These are phyloP conservation scores for Drosophila anceps DNA, from an alignment of 2,888 invertebrate species.

Conservation along the genomic window DNA sequence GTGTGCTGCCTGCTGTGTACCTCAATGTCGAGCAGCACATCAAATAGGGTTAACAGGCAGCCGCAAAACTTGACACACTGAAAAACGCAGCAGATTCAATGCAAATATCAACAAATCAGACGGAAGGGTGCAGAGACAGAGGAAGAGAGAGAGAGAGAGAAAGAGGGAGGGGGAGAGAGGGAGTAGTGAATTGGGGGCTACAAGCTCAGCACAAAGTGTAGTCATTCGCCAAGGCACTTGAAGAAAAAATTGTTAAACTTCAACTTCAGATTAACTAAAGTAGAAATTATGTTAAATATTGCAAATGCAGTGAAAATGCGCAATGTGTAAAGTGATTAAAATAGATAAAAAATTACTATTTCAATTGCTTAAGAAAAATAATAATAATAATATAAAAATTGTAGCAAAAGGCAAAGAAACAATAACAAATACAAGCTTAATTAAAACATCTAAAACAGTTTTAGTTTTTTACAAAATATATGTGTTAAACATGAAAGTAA, in stretches of 20 bases:
- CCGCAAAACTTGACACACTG: constrained; percentile 71
- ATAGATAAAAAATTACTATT: too few relatives aligned
- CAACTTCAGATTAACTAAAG: background rate
- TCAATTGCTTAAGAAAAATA: too few relatives aligned
- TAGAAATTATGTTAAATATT: background rate
- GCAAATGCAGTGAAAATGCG: background rate
- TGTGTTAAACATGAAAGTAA: too few relatives aligned
- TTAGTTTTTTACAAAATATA: too few relatives aligned
- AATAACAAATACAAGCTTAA: too few relatives aligned
- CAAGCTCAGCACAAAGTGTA: constrained; percentile 3
- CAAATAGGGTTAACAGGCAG: constrained; percentile 72
- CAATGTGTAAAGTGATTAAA: too few relatives aligned
- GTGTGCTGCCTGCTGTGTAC: constrained; percentile 22
- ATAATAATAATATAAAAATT: too few relatives aligned
- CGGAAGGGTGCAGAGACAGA: background rate
- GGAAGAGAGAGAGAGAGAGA: background rate
- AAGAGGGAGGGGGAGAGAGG: background rate
- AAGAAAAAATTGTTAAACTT: background rate
- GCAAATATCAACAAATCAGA: constrained; percentile 78
- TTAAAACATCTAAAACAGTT: too few relatives aligned
- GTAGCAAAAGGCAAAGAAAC: too few relatives aligned
- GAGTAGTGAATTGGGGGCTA: background rate
- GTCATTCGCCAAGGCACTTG: background rate
- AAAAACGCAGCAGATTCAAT: constrained; percentile 70
- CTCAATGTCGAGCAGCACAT: constrained; percentile 62